Evolutionary conservation across 2,113 vertebrate genomes (phyloP), one percentile per base, ranked within the genome.

Genomic region (Callipepla californica): DNA sequence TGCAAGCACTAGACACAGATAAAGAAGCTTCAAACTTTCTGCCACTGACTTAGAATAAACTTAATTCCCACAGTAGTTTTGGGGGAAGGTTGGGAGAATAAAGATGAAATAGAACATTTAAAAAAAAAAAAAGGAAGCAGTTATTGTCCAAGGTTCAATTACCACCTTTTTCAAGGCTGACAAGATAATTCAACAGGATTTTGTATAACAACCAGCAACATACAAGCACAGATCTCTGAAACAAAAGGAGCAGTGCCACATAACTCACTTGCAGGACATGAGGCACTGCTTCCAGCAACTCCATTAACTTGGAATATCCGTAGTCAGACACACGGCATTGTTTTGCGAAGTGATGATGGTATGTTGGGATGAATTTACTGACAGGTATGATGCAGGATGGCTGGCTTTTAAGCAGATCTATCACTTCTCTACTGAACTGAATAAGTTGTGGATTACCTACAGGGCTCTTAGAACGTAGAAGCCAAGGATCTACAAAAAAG

Each of bases 281-380:
- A 55, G 99, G 99, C 72, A 99, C 99, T 1, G 99, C 99, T 97
- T 99, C 99, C 32, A 99, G 97, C 20, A 99, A 97, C 93, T 99
- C 99, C 96, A 99, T 97, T 81, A 99, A 90, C 91, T 99, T 99
- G 32, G 99, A 98, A 94, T 98, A 99, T 9, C 99, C 99, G 1
- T 99, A 99, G 97, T 99, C 99, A 6, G 99, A 99, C 58, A 99
- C 99, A 0, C 99, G 97, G 92, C 99, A 99, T 17, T 99, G 99
- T 95, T 99, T 99, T 50, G 99, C 99, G 77, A 99, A 99, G 95
- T 99, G 99, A 87, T 99, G 99, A 67, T 99, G 99, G 94, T 99
- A 99, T 1, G 97, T 98, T 4, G 99, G 99, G 94, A 99, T 99
- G 97, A 99, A 99, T 88, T 98, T 99, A 92, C 97, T 98, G 77